Conservation (phyloP, 2,888 invertebrate genomes). For the Crematogaster levior region DNA sequence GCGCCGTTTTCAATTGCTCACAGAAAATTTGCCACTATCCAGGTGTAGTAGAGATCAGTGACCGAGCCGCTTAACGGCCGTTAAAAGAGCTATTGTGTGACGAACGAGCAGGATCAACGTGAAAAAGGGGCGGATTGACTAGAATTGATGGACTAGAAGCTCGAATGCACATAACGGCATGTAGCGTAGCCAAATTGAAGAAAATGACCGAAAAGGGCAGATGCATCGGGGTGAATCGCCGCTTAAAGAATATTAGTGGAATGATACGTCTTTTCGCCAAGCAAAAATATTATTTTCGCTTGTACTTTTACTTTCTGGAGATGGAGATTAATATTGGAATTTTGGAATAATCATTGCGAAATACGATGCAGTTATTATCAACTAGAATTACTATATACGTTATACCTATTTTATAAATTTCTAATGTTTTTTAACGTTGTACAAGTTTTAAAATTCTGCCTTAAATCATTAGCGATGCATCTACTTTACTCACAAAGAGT, state of each 20-base stretch:
- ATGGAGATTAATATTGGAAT: neutral
- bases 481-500: neutral
- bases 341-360: neutral
- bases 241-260: neutral
- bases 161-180: neutral
- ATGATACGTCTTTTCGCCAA: neutral
- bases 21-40: too few species aligned
- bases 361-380: neutral
- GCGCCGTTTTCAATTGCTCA: too few species aligned
- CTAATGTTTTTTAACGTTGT: neutral
- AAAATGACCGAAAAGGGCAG: neutral
- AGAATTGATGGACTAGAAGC: neutral
- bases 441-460: neutral
- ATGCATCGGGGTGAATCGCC: neutral
- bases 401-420: too few species aligned
- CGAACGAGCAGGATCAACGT: conserved; percentile 34
- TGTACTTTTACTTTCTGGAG: neutral
- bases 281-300: neutral
- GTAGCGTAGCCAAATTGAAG: neutral
- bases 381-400: neutral
- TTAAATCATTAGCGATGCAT: neutral
- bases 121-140: conserved; percentile 19
- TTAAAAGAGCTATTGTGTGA: conserved; percentile 46
- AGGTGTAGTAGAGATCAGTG: too few species aligned
- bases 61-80: conserved; percentile 50